Evolutionary conservation across 2,888 invertebrate genomes (phyloP).

Genomic region (Heterodera filipjevi): DNA sequence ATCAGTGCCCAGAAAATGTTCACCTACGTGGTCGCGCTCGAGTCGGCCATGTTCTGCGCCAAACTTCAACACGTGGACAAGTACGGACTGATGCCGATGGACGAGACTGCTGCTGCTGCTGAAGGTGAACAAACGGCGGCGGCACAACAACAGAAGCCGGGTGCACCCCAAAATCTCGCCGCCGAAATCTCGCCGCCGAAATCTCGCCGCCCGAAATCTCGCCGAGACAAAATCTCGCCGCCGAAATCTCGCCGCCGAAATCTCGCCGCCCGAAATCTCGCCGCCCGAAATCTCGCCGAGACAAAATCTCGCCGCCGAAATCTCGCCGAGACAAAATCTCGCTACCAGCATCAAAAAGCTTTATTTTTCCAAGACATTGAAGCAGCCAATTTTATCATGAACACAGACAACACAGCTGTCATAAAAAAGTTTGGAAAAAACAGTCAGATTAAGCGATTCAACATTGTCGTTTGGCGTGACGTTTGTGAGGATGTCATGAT

Average conservation of each 20-base stretch:
- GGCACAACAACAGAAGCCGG: too few relatives aligned
- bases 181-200: too few relatives aligned
- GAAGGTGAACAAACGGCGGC: background rate
- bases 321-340: too few relatives aligned
- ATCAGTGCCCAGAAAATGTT: constrained; percentile 32
- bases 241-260: too few relatives aligned
- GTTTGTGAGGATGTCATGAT: background rate
- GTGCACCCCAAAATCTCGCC: too few relatives aligned
- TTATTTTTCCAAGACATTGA: background rate
- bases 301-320: too few relatives aligned
- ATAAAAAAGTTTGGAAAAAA: background rate
- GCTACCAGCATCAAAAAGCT: background rate
- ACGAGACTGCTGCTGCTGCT: background rate
- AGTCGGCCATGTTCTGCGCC: constrained; percentile 71
- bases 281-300: too few relatives aligned
- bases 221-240: too few relatives aligned
- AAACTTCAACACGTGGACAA: constrained; percentile 44
- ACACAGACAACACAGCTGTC: background rate
- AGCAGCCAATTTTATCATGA: background rate
- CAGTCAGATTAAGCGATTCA: background rate
- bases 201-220: too few relatives aligned
- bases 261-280: too few relatives aligned
- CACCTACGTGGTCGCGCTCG: constrained; percentile 86
- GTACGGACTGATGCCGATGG: constrained; percentile 29
- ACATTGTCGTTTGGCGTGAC: background rate